Evolutionary conservation across 2,113 vertebrate species (phyloP).

Genomic region (Pterocles gutturalis): DNA sequence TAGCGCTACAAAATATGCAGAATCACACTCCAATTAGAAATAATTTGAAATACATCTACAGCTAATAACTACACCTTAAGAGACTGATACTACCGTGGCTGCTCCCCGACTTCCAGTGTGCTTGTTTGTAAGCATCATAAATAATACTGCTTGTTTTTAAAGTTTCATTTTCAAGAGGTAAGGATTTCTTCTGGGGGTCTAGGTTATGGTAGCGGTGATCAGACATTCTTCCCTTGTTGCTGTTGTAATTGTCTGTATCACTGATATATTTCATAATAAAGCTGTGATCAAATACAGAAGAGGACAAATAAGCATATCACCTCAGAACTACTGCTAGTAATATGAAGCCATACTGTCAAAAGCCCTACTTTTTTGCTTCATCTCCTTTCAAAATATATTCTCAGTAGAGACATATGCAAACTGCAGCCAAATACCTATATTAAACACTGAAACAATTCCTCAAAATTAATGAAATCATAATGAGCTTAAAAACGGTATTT

Average conservation of each 20-base stretch:
- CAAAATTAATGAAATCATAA: background rate
- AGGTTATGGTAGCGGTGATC: background rate
- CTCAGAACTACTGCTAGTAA: background rate
- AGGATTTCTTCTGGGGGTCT: background rate
- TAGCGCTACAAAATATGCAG: slow-evolving; percentile 8
- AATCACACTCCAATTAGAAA: slow-evolving; percentile 27
- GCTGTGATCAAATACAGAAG: background rate
- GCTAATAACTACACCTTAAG: background rate
- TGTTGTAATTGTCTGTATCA: background rate
- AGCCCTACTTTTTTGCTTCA: background rate
- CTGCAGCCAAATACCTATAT: background rate
- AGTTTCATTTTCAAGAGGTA: background rate
- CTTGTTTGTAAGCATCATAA: background rate
- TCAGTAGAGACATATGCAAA: background rate
- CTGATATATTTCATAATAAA: background rate
- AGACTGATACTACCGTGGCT: background rate
- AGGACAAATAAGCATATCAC: background rate
- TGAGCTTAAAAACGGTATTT: background rate
- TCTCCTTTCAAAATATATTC: background rate
- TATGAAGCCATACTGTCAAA: background rate
- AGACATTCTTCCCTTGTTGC: background rate
- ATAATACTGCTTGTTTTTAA: background rate
- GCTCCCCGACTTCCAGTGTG: background rate
- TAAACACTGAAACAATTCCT: background rate
- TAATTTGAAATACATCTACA: background rate